A percentile compares a stretch with the other conserved stretches of the same genome.
phyloP scores from a whole-genome alignment of 1,140 invertebrate genomes.

The Drosophila repletoides region DNA sequence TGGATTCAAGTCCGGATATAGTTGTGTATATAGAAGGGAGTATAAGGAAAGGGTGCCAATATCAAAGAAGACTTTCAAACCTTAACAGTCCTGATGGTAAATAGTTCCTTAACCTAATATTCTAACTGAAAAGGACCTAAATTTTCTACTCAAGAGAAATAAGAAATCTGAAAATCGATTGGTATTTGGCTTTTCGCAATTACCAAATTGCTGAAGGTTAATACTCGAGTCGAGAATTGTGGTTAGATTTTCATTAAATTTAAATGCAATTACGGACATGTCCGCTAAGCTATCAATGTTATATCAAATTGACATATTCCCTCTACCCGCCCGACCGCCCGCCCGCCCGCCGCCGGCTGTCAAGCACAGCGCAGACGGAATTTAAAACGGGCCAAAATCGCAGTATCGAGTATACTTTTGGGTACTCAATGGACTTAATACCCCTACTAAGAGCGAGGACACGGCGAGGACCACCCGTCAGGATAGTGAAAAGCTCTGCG shows the following conservation, averaged over 20 bases:
- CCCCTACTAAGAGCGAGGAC: background rate
- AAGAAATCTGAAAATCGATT: too few species aligned
- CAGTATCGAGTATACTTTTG: background rate
- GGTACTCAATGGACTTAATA: constrained; percentile 20
- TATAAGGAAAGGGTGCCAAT: too few species aligned
- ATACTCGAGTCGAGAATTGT: constrained; percentile 5
- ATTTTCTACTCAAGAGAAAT: too few species aligned
- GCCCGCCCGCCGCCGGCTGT: background rate
- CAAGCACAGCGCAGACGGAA: constrained; percentile 36
- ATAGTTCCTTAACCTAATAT: too few species aligned
- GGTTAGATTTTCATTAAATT: constrained; percentile 51
- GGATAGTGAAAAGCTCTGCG: constrained; percentile 19
- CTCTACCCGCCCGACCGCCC: background rate
- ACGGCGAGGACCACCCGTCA: constrained; percentile 16
- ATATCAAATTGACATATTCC: constrained; percentile 28
- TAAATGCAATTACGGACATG: constrained; percentile 38
- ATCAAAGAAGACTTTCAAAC: too few species aligned
- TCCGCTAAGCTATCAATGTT: constrained; percentile 10
- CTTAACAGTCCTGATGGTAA: too few species aligned
- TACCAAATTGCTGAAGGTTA: background rate
- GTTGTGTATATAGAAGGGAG: too few species aligned
- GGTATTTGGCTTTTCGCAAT: too few species aligned
- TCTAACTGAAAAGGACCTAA: too few species aligned
- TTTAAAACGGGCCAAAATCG: constrained; percentile 21
- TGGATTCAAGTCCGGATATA: too few species aligned